Evolutionary conservation across 2,888 invertebrate species (phyloP).

Genomic region (Coelopa pilipes): DNA sequence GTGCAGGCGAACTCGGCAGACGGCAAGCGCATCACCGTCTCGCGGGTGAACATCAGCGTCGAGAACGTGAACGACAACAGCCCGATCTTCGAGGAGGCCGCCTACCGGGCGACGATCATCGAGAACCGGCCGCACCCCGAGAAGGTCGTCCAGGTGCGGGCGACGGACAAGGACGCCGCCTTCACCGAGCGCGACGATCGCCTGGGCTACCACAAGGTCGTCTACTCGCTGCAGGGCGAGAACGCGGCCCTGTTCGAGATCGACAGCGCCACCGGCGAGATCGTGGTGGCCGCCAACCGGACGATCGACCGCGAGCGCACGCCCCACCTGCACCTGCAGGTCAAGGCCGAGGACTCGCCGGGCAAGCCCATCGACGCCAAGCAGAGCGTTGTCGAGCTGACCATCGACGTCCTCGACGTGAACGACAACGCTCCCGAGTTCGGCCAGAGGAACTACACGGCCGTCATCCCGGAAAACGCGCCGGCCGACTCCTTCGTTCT

Average conservation of each 20-base stretch:
- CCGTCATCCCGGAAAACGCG: conserved; percentile 83
- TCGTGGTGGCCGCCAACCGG: conserved; percentile 75
- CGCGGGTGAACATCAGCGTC: conserved; percentile 76
- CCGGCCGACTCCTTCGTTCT: conserved; percentile 74
- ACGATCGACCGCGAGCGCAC: conserved; percentile 79
- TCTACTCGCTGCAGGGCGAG: conserved; percentile 79
- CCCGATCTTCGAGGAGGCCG: conserved; percentile 76
- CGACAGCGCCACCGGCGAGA: conserved; percentile 75
- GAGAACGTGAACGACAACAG: conserved; percentile 83
- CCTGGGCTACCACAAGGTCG: conserved; percentile 76
- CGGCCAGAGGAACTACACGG: conserved; percentile 72
- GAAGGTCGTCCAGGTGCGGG: conserved; percentile 75
- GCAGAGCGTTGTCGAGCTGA: conserved; percentile 73
- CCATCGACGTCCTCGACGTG: conserved; percentile 79
- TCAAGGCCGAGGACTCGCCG: conserved; percentile 81
- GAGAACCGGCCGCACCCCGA: conserved; percentile 78
- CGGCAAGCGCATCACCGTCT: conserved; percentile 71
- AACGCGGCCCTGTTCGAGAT: conserved; percentile 79
- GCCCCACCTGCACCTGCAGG: conserved; percentile 75
- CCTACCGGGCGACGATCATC: conserved; percentile 76
- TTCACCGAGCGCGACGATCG: conserved; percentile 70
- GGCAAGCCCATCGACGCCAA: conserved; percentile 75
- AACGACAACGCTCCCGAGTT: conserved; percentile 83
- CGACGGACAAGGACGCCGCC: conserved; percentile 77
- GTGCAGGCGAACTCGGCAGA: conserved; percentile 69